Percentiles rank a stretch among this genome's conserved stretches.
Conservation (phyloP, 2,888 invertebrate species). For the Trachelus stipa region DNA sequence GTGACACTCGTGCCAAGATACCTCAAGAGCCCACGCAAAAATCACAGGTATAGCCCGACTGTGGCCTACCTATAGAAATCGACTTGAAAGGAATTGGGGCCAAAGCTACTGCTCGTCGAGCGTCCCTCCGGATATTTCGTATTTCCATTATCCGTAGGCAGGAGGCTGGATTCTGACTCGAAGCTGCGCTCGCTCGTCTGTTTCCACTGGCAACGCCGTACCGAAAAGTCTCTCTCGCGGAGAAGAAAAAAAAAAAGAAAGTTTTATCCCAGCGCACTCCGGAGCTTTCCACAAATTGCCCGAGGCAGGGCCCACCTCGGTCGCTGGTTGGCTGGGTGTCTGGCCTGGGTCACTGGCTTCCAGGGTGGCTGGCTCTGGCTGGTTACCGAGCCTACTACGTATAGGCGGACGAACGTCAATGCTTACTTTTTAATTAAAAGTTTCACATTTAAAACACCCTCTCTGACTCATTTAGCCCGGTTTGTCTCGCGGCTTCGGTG, state of each 20-base stretch:
- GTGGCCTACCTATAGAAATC: neutral
- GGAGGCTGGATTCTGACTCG: neutral
- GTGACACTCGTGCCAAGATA: neutral
- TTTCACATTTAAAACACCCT: slow-evolving; percentile 34
- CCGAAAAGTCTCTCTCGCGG: neutral
- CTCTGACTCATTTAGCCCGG: slow-evolving; percentile 8
- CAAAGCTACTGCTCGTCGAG: neutral
- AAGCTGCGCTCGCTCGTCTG: neutral
- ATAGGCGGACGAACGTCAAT: slow-evolving; percentile 35
- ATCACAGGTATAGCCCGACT: neutral
- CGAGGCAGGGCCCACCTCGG: slow-evolving; percentile 21
- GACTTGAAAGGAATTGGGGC: neutral
- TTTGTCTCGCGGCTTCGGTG: slow-evolving; percentile 2
- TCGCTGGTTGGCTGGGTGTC: neutral
- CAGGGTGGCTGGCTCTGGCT: neutral
- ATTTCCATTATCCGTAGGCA: neutral
- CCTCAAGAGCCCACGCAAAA: neutral
- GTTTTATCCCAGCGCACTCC: slow-evolving; percentile 4
- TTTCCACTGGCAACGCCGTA: slow-evolving; percentile 5
- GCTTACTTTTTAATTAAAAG: slow-evolving; percentile 54
- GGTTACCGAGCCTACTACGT: slow-evolving; percentile 24
- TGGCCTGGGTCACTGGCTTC: neutral
- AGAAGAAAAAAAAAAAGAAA: neutral
- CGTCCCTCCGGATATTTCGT: neutral
- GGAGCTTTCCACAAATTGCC: slow-evolving; percentile 28